Percentiles rank a stretch among this genome's conserved stretches.
Conservation (phyloP, 2,888 invertebrate species). For the Aphodius granarius region DNA sequence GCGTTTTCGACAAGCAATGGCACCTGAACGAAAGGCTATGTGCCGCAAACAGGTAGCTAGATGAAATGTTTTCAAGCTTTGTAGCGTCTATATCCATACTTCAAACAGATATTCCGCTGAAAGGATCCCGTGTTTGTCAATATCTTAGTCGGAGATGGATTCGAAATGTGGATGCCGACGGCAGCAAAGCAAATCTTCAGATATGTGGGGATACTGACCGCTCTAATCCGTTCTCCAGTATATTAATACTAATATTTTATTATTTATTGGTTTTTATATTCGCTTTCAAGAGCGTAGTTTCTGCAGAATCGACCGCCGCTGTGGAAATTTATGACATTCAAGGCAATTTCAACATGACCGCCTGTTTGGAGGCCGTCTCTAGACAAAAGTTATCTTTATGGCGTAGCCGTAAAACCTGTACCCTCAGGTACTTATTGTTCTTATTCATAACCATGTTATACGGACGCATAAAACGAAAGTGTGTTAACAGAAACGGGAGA, state of each 20-base stretch:
- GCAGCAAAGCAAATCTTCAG: neutral
- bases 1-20: neutral
- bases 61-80: slow-evolving; percentile 32
- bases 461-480: neutral
- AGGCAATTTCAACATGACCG: neutral
- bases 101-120: slow-evolving; percentile 30
- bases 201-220: neutral
- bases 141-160: slow-evolving; percentile 18
- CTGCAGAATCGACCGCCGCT: neutral
- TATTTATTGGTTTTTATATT: too few relatives aligned
- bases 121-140: slow-evolving; percentile 26
- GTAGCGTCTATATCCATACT: slow-evolving; percentile 27
- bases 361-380: neutral
- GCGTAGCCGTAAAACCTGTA: neutral
- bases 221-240: neutral
- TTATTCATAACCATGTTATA: neutral
- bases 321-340: neutral
- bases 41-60: slow-evolving; percentile 24
- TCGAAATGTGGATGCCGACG: neutral
- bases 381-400: neutral
- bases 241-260: too few relatives aligned
- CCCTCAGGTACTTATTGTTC: neutral
- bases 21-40: slow-evolving; percentile 1
- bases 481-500: neutral
- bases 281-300: neutral